Conservation (phyloP, 2,888 invertebrate genomes). For the Drosophila rellima region DNA sequence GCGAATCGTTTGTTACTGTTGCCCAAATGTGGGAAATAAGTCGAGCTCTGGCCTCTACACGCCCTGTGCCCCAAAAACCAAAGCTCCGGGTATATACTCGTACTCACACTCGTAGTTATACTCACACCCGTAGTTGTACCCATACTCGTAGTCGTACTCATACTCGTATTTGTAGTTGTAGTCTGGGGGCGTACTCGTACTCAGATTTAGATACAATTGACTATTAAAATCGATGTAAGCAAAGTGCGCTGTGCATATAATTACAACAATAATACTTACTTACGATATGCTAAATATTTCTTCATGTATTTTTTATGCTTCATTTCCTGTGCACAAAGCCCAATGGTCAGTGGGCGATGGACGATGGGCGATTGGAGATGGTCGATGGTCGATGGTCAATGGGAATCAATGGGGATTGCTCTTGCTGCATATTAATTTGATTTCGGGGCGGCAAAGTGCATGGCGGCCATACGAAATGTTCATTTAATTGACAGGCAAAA, state of each 20-base stretch:
- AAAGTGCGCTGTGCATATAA: conserved; percentile 62
- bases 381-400: conserved; percentile 25
- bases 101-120: conserved; percentile 10
- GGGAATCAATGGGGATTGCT: conserved; percentile 49
- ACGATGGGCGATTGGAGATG: conserved; percentile 14
- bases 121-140: conserved; percentile 11
- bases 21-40: conserved; percentile 76
- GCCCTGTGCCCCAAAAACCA: conserved; percentile 55
- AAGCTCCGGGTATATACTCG: conserved; percentile 18
- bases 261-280: conserved; percentile 69
- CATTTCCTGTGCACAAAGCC: conserved; percentile 69
- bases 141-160: background rate
- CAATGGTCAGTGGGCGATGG: conserved; percentile 18
- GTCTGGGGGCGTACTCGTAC: conserved; percentile 38
- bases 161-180: conserved; percentile 15
- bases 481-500: conserved; percentile 73
- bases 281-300: conserved; percentile 55
- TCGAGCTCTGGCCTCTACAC: conserved; percentile 44
- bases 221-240: conserved; percentile 74
- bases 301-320: conserved; percentile 74
- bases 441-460: conserved; percentile 68
- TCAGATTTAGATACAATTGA: conserved; percentile 61
- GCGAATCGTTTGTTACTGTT: conserved; percentile 57
- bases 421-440: conserved; percentile 73
- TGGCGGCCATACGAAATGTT: conserved; percentile 79